Evolutionary conservation across 1,140 invertebrate species (phyloP).

Genomic region (Thaumetopoea pityocampa): DNA sequence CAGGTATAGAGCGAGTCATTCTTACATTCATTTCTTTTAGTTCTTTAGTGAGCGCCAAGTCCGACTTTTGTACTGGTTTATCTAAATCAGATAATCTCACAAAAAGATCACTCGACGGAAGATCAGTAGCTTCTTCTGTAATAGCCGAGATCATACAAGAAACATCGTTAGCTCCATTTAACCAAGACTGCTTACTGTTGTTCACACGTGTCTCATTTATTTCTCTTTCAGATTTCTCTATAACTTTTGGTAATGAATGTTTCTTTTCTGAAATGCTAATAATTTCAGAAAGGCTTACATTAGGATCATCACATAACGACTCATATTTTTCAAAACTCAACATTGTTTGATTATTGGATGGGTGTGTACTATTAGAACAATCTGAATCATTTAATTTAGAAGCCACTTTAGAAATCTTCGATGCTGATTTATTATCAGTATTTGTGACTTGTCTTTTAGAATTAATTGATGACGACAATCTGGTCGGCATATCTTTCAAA

Average conservation of each 20-base stretch:
- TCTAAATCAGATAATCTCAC: constrained; percentile 66
- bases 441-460: constrained; percentile 29
- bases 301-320: constrained; percentile 52
- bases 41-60: constrained; percentile 11
- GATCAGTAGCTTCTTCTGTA: constrained; percentile 29
- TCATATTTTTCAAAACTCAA: constrained; percentile 54
- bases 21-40: constrained; percentile 32
- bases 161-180: too few relatives aligned
- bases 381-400: constrained; percentile 5
- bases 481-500: constrained; percentile 56
- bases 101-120: constrained; percentile 37
- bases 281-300: constrained; percentile 56
- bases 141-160: too few relatives aligned
- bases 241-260: neutral
- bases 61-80: constrained; percentile 42
- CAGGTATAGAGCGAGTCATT: constrained; percentile 67
- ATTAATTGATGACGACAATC: constrained; percentile 39
- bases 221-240: neutral
- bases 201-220: constrained; percentile 18
- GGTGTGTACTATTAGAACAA: too few relatives aligned
- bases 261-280: constrained; percentile 33
- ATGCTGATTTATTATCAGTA: constrained; percentile 20
- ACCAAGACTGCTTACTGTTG: neutral
- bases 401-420: constrained; percentile 17
- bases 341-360: constrained; percentile 1